Conservation (phyloP, 1,140 invertebrate species). For the Apolygus lucorum region DNA sequence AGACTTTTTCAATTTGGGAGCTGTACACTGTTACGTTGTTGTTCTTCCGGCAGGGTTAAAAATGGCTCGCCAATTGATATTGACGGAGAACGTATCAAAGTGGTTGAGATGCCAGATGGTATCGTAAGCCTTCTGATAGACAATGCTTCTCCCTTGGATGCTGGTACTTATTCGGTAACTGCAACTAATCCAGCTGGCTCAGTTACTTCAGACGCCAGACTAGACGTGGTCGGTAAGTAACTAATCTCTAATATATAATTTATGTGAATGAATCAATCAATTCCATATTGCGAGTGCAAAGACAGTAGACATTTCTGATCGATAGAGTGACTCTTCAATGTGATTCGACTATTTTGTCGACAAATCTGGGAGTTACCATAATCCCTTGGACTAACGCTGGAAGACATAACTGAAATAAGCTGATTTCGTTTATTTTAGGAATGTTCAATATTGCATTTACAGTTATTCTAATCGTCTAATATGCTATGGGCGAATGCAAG, state of each 20-base stretch:
- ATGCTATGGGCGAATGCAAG: too few relatives aligned
- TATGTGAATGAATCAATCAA: neutral
- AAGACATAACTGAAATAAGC: too few relatives aligned
- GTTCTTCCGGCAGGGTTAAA: constrained; percentile 44
- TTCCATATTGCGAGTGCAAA: neutral
- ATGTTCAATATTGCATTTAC: too few relatives aligned
- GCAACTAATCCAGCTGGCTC: constrained; percentile 67
- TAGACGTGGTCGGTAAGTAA: constrained; percentile 48
- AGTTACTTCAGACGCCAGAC: constrained; percentile 54
- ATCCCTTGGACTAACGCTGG: too few relatives aligned
- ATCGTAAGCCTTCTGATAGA: constrained; percentile 55
- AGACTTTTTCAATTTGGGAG: neutral
- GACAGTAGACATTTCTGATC: neutral
- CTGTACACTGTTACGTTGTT: neutral
- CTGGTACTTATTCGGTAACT: constrained; percentile 63
- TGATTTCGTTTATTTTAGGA: too few relatives aligned
- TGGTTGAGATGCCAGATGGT: constrained; percentile 58
- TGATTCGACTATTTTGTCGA: too few relatives aligned
- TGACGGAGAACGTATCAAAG: constrained; percentile 57
- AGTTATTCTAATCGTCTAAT: too few relatives aligned
- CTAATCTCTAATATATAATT: too few relatives aligned
- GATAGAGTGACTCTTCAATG: too few relatives aligned
- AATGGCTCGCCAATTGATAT: constrained; percentile 67
- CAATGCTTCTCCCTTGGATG: constrained; percentile 55
- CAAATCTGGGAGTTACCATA: too few relatives aligned